phyloP scores from a whole-genome alignment of 2,797 vertebrate species.

The Gymnodraco acuticeps region DNA sequence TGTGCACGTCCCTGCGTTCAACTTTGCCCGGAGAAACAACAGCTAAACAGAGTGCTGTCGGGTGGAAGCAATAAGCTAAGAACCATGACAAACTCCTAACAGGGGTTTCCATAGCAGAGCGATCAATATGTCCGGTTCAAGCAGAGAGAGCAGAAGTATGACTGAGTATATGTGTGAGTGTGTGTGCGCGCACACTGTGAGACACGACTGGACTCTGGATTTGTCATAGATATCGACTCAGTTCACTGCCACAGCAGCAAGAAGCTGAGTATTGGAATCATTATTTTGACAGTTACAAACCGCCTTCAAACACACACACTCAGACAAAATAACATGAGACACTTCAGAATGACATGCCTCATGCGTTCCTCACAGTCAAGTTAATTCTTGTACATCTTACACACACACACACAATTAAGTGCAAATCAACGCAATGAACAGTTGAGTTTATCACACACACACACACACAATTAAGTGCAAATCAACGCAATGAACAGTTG shows the following conservation, averaged over 20 bases:
- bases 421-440: constrained; percentile 37
- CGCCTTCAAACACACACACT: constrained; percentile 13
- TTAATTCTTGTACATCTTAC: constrained; percentile 34
- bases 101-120: constrained; percentile 54
- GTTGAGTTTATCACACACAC: constrained; percentile 52
- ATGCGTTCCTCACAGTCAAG: constrained; percentile 35
- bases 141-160: constrained; percentile 49
- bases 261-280: constrained; percentile 66
- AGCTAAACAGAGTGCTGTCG: constrained; percentile 40
- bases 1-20: too few relatives aligned
- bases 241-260: constrained; percentile 62
- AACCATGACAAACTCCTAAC: constrained; percentile 56
- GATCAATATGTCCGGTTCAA: constrained; percentile 70
- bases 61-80: constrained; percentile 53
- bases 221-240: constrained; percentile 71
- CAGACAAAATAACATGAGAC: constrained; percentile 28
- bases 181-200: constrained; percentile 21
- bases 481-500: constrained; percentile 43
- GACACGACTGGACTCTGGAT: constrained; percentile 53
- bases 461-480: constrained; percentile 2
- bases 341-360: constrained; percentile 22
- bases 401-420: neutral
- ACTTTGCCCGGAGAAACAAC: constrained; percentile 21
- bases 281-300: constrained; percentile 76
- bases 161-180: constrained; percentile 12